Conservation (phyloP, 2,888 invertebrate species). For the Linyphia triangularis region DNA sequence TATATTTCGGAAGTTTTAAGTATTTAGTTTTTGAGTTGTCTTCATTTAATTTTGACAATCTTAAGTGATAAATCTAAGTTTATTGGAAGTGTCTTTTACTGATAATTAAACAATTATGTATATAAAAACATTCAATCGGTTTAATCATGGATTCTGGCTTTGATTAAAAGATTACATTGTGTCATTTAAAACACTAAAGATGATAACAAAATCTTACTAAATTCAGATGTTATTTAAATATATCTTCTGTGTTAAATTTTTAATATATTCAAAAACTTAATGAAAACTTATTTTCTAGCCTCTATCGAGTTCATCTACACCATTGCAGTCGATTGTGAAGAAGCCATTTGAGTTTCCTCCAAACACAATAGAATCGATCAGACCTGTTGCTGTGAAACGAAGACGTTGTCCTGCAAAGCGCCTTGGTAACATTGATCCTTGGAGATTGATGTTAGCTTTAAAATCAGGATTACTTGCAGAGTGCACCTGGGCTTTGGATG, state of each 20-base stretch:
- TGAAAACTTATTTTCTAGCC: background rate
- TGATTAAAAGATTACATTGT: background rate
- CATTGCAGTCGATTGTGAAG: conserved; percentile 79
- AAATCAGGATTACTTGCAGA: conserved; percentile 97
- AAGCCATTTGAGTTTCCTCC: conserved; percentile 92
- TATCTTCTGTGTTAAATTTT: background rate
- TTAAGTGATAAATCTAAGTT: no score
- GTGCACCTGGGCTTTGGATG: conserved; percentile 98
- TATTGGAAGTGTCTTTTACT: no score
- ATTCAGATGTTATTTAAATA: background rate
- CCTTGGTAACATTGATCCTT: conserved; percentile 95
- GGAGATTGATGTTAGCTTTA: conserved; percentile 98
- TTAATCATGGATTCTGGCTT: no score
- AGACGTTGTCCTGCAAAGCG: conserved; percentile 90
- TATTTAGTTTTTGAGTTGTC: no score
- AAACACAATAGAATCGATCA: conserved; percentile 96
- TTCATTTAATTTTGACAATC: no score
- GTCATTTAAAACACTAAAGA: background rate
- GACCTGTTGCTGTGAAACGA: conserved; percentile 91
- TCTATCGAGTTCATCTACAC: conserved; percentile 3
- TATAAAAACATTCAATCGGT: no score
- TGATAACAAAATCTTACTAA: background rate
- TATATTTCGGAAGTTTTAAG: no score
- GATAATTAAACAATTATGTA: no score
- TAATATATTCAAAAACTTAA: background rate